A percentile compares a stretch with the other conserved stretches of the same genome.
Evolutionary conservation across 2,113 vertebrate genomes (phyloP).

Genomic region (Gobio gobio): DNA sequence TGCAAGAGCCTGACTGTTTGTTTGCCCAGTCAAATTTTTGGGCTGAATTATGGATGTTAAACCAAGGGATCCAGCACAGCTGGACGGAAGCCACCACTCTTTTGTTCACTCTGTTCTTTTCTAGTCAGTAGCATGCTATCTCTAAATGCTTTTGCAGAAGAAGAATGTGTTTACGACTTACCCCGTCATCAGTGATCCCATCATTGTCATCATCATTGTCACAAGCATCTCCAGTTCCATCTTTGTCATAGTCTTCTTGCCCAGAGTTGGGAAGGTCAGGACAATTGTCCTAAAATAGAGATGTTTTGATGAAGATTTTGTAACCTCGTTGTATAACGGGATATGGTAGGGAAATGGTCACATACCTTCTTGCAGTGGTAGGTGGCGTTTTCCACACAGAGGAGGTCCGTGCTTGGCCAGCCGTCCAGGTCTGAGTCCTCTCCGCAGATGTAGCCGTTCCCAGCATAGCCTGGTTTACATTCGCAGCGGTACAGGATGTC

Average conservation of each 20-base stretch:
- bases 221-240: constrained; percentile 95
- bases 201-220: constrained; percentile 95
- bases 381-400: constrained; percentile 93
- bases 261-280: constrained; percentile 96
- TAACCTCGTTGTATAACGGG: background rate
- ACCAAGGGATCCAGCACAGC: constrained; percentile 54
- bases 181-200: constrained; percentile 91
- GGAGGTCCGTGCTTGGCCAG: constrained; percentile 91
- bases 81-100: constrained; percentile 55
- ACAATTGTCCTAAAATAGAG: constrained; percentile 89
- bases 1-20: constrained; percentile 55
- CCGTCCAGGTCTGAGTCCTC: constrained; percentile 95
- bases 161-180: constrained; percentile 73
- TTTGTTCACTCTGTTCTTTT: background rate
- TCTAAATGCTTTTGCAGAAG: constrained; percentile 52
- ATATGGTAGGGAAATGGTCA: constrained; percentile 43
- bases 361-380: constrained; percentile 98
- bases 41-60: constrained; percentile 64
- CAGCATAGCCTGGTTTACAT: constrained; percentile 95
- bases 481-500: constrained; percentile 97
- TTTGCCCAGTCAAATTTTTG: constrained; percentile 63
- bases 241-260: constrained; percentile 98
- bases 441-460: constrained; percentile 93
- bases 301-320: constrained; percentile 36
- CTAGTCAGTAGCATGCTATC: background rate